These are phyloP conservation scores for Ichneumoninae sp. DNA, from an alignment of 2,888 invertebrate genomes.

Conservation along the genomic window DNA sequence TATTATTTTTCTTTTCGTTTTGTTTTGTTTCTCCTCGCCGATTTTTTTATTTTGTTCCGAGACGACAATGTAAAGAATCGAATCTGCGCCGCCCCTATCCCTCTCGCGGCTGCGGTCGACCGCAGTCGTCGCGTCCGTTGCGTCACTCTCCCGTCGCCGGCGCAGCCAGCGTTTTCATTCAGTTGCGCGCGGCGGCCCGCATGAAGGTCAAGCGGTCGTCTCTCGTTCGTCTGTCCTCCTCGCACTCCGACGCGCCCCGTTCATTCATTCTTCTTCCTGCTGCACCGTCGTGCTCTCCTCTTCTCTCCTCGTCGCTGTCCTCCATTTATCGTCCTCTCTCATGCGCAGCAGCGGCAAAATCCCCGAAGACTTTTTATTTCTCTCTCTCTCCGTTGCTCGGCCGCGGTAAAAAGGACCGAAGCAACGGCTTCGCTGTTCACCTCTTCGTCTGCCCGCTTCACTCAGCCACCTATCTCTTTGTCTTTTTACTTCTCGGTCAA, in stretches of 20 bases:
- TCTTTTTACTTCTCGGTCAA: constrained; percentile 16
- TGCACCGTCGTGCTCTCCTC: constrained; percentile 18
- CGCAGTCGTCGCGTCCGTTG: constrained; percentile 69
- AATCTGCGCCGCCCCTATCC: constrained; percentile 9
- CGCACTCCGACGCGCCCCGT: constrained; percentile 63
- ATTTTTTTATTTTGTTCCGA: neutral
- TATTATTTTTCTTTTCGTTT: constrained; percentile 2
- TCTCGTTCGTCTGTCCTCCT: constrained; percentile 51
- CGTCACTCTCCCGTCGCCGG: constrained; percentile 76
- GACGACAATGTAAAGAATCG: constrained; percentile 23
- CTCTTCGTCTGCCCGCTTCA: constrained; percentile 19
- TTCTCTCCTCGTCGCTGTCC: constrained; percentile 28
- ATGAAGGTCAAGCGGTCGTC: constrained; percentile 83
- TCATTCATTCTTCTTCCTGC: constrained; percentile 56
- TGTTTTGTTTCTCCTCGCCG: neutral
- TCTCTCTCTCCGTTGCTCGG: neutral
- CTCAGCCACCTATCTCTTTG: neutral
- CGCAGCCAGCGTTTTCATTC: constrained; percentile 80
- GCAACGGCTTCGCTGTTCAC: constrained; percentile 36
- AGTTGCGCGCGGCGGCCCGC: constrained; percentile 75
- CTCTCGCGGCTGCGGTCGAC: constrained; percentile 9
- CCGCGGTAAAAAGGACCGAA: constrained; percentile 18
- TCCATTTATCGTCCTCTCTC: constrained; percentile 37
- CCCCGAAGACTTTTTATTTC: constrained; percentile 29
- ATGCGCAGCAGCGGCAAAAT: constrained; percentile 27